Evolutionary conservation across 2,797 vertebrate genomes (phyloP).

Genomic region (Xenentodon cancila): DNA sequence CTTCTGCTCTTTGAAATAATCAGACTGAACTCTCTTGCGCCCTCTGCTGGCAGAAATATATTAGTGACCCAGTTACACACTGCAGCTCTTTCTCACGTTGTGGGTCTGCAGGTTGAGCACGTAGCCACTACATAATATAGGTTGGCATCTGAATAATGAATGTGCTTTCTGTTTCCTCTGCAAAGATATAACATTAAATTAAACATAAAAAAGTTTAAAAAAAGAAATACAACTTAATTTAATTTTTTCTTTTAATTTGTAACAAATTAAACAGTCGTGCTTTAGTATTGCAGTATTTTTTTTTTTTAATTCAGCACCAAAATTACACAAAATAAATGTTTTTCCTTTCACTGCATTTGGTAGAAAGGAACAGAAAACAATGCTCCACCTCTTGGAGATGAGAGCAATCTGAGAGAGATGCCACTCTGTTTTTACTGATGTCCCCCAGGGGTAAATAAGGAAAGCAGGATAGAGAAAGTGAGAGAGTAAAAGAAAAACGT

Average conservation of each 20-base stretch:
- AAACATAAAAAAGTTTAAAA: no score
- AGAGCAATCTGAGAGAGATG: slow-evolving; percentile 35
- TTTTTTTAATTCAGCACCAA: not conserved
- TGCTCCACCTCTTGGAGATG: slow-evolving; percentile 36
- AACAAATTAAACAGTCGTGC: slow-evolving; percentile 2
- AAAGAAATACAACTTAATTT: not conserved
- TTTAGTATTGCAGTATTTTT: slow-evolving; percentile 14
- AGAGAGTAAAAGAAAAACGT: slow-evolving; percentile 21
- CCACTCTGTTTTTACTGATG: slow-evolving; percentile 52
- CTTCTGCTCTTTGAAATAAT: no score
- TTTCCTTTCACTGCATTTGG: slow-evolving; percentile 41
- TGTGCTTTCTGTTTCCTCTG: no score
- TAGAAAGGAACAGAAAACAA: slow-evolving; percentile 38
- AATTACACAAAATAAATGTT: slow-evolving; percentile 36
- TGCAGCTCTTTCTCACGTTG: not conserved
- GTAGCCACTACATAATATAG: no score
- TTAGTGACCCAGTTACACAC: slow-evolving; percentile 8
- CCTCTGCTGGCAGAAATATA: slow-evolving; percentile 6
- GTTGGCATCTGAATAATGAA: no score
- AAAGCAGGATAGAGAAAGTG: slow-evolving; percentile 30
- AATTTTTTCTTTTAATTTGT: no score
- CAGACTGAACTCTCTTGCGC: not conserved
- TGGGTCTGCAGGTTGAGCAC: not conserved
- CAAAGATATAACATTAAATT: no score
- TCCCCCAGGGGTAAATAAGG: no score